Conservation (phyloP, 2,797 vertebrate species). For the Pseudochirops corinnae region DNA sequence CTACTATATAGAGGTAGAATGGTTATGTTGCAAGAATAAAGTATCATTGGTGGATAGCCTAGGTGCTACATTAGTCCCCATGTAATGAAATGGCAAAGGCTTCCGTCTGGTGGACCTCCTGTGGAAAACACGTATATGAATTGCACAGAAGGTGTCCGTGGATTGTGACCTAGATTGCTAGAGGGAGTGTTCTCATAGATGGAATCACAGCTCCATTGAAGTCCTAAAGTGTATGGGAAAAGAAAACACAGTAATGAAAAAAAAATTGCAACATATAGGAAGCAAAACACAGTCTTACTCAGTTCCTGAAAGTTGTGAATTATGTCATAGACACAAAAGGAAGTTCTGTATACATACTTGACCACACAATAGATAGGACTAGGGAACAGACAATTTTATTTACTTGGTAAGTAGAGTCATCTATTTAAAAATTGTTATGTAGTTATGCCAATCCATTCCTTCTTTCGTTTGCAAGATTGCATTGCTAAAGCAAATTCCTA, state of each 20-base stretch:
- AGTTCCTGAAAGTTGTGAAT: constrained; percentile 23
- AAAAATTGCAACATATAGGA: neutral
- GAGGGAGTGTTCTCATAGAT: neutral
- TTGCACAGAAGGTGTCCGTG: neutral
- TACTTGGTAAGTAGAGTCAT: neutral
- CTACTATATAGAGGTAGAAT: neutral
- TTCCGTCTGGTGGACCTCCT: neutral
- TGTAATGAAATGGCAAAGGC: neutral
- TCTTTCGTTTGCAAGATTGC: neutral
- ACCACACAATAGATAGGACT: neutral
- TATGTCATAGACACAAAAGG: neutral
- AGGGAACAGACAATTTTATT: neutral
- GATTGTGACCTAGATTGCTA: neutral
- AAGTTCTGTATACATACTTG: neutral
- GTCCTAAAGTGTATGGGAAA: neutral
- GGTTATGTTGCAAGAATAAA: neutral
- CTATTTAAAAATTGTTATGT: neutral
- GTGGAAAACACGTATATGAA: neutral
- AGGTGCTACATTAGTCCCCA: too few relatives aligned
- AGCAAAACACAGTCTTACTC: constrained; percentile 19
- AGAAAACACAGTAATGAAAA: neutral
- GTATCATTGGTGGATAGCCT: neutral
- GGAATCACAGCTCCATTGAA: neutral
- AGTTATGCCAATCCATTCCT: neutral
- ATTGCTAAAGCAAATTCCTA: neutral